Conservation (phyloP, 2,113 vertebrate genomes). For the Tichodroma muraria region DNA sequence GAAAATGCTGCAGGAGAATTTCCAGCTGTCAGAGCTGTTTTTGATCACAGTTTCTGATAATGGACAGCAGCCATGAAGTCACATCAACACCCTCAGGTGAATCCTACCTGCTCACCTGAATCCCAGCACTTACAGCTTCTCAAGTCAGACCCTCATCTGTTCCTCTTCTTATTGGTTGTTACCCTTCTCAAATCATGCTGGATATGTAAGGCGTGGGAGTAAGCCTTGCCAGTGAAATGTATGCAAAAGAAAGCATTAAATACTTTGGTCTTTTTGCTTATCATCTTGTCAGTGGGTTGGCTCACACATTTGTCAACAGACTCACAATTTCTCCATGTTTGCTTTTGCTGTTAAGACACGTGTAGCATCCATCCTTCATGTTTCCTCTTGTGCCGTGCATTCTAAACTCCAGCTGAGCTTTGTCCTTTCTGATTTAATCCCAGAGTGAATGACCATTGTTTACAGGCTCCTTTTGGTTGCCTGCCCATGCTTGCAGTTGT, state of each 20-base stretch:
- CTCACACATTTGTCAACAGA: neutral
- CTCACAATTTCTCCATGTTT: neutral
- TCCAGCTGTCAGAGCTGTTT: neutral
- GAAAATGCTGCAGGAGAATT: neutral
- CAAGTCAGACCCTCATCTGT: neutral
- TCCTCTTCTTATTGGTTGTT: neutral
- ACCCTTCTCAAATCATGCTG: neutral
- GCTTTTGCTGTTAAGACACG: neutral
- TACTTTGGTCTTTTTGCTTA: neutral
- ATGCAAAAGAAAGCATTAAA: neutral
- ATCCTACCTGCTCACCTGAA: neutral
- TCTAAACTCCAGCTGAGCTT: neutral
- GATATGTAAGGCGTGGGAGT: neutral
- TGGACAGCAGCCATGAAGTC: neutral
- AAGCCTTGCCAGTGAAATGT: neutral
- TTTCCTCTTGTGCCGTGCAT: neutral
- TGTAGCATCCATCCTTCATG: neutral
- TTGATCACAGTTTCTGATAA: neutral
- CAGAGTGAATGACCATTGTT: neutral
- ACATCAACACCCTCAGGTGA: neutral
- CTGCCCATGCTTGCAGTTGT: neutral
- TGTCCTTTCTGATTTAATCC: neutral
- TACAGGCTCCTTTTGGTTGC: neutral
- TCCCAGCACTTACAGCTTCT: neutral
- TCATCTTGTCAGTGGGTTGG: neutral